These are phyloP conservation scores for Euura saliciscinereae DNA, from an alignment of 1,140 invertebrate species.

Conservation along the genomic window DNA sequence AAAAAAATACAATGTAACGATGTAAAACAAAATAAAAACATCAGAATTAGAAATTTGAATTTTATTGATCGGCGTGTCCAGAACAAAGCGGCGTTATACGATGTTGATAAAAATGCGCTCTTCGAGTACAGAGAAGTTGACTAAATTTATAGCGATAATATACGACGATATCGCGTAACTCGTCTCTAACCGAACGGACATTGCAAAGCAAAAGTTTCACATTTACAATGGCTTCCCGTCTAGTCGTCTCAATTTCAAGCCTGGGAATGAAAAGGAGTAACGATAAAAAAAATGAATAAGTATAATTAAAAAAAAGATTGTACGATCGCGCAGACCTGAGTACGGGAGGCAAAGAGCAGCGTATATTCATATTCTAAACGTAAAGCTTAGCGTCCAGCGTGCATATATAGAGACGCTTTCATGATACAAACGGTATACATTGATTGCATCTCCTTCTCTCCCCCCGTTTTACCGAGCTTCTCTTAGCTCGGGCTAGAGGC, in stretches of 20 bases:
- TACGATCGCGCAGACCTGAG: no score
- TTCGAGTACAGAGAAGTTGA: no score
- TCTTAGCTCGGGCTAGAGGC: background rate
- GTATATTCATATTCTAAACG: background rate
- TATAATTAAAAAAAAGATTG: no score
- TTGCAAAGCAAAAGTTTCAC: background rate
- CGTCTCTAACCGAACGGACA: background rate
- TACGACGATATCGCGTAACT: background rate
- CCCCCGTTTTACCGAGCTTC: background rate
- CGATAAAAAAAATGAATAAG: no score
- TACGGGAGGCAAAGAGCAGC: no score
- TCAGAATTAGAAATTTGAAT: background rate
- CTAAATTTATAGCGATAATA: no score
- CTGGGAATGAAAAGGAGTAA: no score
- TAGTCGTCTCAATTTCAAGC: no score
- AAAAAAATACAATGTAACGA: no score
- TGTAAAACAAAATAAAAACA: no score
- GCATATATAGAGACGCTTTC: background rate
- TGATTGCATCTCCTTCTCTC: background rate
- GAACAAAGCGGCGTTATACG: background rate
- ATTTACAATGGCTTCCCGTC: no score
- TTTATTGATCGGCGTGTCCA: background rate
- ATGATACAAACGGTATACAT: constrained; percentile 4
- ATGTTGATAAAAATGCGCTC: no score
- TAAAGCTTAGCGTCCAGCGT: background rate